Evolutionary conservation across 2,113 vertebrate species (phyloP).

Genomic region (Mustela lutreola): DNA sequence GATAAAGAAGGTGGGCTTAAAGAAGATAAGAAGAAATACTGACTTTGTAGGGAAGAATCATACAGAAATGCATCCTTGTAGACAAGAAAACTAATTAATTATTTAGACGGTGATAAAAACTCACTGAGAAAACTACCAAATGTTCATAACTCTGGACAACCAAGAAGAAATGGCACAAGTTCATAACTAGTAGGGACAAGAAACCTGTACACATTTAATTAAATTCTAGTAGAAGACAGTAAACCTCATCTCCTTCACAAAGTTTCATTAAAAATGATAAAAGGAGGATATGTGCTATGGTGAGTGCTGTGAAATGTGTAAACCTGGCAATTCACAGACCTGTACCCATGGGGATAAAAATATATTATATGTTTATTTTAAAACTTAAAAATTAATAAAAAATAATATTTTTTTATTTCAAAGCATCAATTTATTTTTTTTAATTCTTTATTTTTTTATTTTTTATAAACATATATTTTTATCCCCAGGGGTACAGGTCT

Average conservation of each 20-base stretch:
- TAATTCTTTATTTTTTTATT: too few species aligned
- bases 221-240: neutral
- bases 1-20: neutral
- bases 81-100: neutral
- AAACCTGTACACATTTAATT: neutral
- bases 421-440: too few species aligned
- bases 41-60: neutral
- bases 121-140: slow-evolving; percentile 10
- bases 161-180: neutral
- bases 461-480: too few species aligned
- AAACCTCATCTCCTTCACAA: neutral
- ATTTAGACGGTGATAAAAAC: neutral
- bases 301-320: too few species aligned
- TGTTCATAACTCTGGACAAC: neutral
- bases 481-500: too few species aligned
- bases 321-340: too few species aligned
- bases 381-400: neutral
- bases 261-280: neutral
- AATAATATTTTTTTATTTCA: too few species aligned
- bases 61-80: neutral
- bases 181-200: neutral
- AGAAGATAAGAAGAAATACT: neutral
- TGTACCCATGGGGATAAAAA: too few species aligned
- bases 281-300: too few species aligned
- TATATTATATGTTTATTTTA: too few species aligned